Evolutionary conservation across 2,888 invertebrate species (phyloP).

Genomic region (Acronicta aceris): DNA sequence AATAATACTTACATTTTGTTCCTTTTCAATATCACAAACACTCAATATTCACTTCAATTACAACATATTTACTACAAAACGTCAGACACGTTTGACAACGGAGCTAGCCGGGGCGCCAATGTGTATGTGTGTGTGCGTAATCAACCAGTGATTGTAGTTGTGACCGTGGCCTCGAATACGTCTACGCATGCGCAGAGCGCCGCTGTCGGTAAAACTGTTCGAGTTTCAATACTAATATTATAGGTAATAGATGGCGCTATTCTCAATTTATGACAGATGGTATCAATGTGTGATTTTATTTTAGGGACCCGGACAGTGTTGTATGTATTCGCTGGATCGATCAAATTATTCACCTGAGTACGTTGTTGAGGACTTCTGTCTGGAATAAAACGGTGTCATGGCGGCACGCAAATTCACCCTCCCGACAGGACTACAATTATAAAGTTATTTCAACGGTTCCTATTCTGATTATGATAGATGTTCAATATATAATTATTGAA

Average conservation of each 20-base stretch:
- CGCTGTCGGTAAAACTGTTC: conserved; percentile 72
- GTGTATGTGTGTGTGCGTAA: conserved; percentile 70
- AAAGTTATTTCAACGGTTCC: not conserved
- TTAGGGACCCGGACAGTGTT: conserved; percentile 9
- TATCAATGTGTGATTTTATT: conserved; percentile 21
- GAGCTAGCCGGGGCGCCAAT: conserved; percentile 64
- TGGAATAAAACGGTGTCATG: conserved; percentile 22
- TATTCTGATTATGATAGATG: too few species aligned
- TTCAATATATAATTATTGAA: too few species aligned
- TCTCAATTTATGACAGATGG: conserved; percentile 7
- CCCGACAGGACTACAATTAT: too few species aligned
- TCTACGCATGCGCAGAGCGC: conserved; percentile 77
- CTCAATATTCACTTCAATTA: conserved; percentile 65
- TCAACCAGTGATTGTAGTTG: conserved; percentile 61
- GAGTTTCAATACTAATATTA: conserved; percentile 16
- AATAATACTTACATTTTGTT: conserved; percentile 71
- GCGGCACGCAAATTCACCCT: not conserved
- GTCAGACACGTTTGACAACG: conserved; percentile 75
- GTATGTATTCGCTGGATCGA: conserved; percentile 16
- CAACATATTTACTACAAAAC: conserved; percentile 71
- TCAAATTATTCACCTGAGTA: conserved; percentile 33
- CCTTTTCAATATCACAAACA: conserved; percentile 59
- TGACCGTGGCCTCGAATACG: conserved; percentile 80
- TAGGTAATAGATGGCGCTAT: conserved; percentile 71
- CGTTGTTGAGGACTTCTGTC: conserved; percentile 11